phyloP scores from a whole-genome alignment of 2,888 invertebrate species.

The Conomelus anceps region DNA sequence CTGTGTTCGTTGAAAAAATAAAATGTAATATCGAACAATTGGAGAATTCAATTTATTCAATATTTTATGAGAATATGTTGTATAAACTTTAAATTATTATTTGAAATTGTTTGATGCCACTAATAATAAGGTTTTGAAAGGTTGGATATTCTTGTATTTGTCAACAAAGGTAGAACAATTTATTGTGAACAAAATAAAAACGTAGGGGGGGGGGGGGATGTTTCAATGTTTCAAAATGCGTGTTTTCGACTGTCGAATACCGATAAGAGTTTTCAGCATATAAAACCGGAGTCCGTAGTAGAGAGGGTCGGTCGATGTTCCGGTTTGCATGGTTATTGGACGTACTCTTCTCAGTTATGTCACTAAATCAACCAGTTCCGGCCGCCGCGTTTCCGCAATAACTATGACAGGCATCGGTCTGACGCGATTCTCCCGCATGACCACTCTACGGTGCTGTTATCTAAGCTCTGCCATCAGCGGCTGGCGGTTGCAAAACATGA shows the following conservation, averaged over 20 bases:
- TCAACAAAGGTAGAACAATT: no score
- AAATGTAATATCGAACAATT: no score
- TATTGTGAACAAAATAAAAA: no score
- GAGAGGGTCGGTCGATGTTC: background rate
- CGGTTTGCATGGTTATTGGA: background rate
- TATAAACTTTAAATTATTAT: no score
- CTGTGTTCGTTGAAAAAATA: no score
- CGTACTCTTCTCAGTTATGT: background rate
- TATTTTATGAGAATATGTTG: no score
- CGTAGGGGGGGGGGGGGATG: no score
- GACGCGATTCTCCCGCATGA: background rate
- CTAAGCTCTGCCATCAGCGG: background rate
- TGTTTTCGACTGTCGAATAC: background rate
- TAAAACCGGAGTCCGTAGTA: background rate
- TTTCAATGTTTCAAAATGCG: background rate
- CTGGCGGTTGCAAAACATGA: background rate
- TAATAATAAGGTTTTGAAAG: no score
- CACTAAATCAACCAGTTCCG: background rate
- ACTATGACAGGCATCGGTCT: background rate
- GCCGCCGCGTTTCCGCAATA: background rate
- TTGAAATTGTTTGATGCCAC: no score
- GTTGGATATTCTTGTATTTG: no score
- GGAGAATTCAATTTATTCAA: no score
- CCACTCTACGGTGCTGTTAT: background rate
- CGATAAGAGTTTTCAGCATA: background rate